These are phyloP conservation scores for Heteromurus nitidus DNA, from an alignment of 2,888 invertebrate genomes.

Conservation along the genomic window DNA sequence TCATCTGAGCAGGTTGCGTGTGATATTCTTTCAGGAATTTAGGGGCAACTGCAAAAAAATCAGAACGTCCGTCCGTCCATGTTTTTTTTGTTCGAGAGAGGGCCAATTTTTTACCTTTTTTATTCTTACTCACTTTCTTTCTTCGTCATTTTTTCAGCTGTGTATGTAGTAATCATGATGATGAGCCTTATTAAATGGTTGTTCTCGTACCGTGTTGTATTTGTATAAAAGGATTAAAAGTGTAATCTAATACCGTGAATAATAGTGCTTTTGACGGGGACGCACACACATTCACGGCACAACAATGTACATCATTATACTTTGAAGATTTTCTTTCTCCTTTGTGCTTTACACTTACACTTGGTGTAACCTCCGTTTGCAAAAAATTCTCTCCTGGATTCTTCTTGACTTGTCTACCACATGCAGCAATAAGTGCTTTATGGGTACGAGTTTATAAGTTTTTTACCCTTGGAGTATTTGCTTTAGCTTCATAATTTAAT, in stretches of 20 bases:
- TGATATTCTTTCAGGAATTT: not conserved
- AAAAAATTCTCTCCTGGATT: not conserved
- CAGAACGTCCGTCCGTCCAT: not conserved
- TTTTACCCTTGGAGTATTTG: conserved; percentile 3
- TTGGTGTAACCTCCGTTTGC: conserved; percentile 3
- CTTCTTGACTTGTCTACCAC: not conserved
- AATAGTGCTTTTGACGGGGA: not conserved
- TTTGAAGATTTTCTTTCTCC: conserved; percentile 2
- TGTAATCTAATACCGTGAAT: conserved; percentile 33
- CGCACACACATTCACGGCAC: conserved; percentile 7
- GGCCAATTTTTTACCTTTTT: conserved; percentile 29
- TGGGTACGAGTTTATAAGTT: not conserved
- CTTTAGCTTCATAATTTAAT: conserved; percentile 12
- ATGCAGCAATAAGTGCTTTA: not conserved
- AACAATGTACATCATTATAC: conserved; percentile 37
- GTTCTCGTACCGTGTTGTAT: conserved; percentile 25
- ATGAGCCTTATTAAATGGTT: conserved; percentile 46
- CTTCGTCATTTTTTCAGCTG: conserved; percentile 10
- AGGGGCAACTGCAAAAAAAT: not conserved
- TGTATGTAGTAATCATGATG: conserved; percentile 25
- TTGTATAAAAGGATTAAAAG: conserved; percentile 37
- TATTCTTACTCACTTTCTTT: not conserved
- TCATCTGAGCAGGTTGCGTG: conserved; percentile 1
- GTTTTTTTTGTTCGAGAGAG: conserved; percentile 9
- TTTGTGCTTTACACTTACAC: too few relatives aligned